Conservation (phyloP, 1,140 invertebrate species). For the Drosophila tristis region DNA sequence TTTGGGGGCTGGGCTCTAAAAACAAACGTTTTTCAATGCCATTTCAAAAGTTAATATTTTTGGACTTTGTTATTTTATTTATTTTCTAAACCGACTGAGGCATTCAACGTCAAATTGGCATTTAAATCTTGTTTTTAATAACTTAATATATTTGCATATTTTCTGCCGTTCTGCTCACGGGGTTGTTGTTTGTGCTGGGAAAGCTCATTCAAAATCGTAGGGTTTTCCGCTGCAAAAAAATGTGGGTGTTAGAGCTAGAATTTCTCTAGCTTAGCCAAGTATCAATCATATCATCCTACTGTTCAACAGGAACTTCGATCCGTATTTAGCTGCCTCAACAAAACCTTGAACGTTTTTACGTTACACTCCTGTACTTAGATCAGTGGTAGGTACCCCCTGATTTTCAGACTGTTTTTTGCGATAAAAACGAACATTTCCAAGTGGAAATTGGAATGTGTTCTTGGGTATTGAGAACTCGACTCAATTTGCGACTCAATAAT, state of each 20-base stretch:
- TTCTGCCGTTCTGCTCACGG: too few species aligned
- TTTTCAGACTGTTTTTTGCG: neutral
- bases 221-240: constrained; percentile 31
- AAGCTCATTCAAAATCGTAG: constrained; percentile 49
- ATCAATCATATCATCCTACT: neutral
- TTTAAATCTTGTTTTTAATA: constrained; percentile 35
- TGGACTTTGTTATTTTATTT: constrained; percentile 7
- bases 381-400: neutral
- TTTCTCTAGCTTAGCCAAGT: constrained; percentile 26
- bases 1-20: constrained; percentile 11
- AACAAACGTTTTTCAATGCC: constrained; percentile 17
- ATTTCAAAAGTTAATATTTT: constrained; percentile 18
- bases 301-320: constrained; percentile 66
- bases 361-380: constrained; percentile 9
- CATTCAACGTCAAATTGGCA: constrained; percentile 69
- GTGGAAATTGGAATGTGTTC: constrained; percentile 9
- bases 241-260: too few species aligned
- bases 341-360: neutral
- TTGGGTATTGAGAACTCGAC: too few species aligned
- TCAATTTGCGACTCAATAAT: too few species aligned
- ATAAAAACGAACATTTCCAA: constrained; percentile 12
- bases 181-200: constrained; percentile 12
- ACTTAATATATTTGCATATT: constrained; percentile 11
- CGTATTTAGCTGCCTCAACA: constrained; percentile 65
- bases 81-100: constrained; percentile 70